A percentile compares a stretch with the other conserved stretches of the same genome.
phyloP scores from a whole-genome alignment of 2,113 vertebrate species.

The Ursus arctos region DNA sequence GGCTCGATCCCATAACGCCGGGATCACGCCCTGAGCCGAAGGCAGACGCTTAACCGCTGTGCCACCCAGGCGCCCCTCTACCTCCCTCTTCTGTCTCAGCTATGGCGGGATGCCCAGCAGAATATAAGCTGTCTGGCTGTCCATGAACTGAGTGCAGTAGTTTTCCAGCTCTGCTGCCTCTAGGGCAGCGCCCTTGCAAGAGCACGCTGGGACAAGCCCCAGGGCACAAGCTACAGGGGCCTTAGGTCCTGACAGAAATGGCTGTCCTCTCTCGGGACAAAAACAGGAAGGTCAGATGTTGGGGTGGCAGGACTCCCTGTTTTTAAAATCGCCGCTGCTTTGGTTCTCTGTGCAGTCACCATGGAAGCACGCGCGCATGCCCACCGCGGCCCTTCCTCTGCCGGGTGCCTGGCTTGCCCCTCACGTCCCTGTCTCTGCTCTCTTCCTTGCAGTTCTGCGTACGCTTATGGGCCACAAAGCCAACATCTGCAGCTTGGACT shows the following conservation, averaged over 20 bases:
- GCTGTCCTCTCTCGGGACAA: neutral
- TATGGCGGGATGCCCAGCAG: neutral
- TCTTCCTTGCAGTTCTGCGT: constrained; percentile 90
- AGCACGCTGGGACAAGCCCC: neutral
- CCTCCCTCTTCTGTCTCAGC: neutral
- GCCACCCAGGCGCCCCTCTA: too few relatives aligned
- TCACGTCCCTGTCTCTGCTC: neutral
- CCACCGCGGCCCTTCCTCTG: rapidly evolving
- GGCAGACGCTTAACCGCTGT: too few relatives aligned
- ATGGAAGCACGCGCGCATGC: rapidly evolving
- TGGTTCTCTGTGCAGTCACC: neutral
- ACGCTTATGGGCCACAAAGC: constrained; percentile 96
- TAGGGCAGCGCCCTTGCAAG: neutral
- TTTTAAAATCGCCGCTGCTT: neutral
- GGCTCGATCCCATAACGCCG: too few relatives aligned
- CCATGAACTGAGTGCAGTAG: neutral
- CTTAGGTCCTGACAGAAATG: neutral
- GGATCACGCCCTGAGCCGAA: too few relatives aligned
- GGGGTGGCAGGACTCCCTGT: rapidly evolving
- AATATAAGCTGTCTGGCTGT: rapidly evolving
- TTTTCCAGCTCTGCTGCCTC: neutral
- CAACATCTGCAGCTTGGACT: constrained; percentile 96
- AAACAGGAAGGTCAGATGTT: neutral
- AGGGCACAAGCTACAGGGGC: rapidly evolving
- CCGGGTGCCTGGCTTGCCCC: rapidly evolving